Conservation (phyloP, 2,113 vertebrate genomes). For the Muntiacus muntjak region DNA sequence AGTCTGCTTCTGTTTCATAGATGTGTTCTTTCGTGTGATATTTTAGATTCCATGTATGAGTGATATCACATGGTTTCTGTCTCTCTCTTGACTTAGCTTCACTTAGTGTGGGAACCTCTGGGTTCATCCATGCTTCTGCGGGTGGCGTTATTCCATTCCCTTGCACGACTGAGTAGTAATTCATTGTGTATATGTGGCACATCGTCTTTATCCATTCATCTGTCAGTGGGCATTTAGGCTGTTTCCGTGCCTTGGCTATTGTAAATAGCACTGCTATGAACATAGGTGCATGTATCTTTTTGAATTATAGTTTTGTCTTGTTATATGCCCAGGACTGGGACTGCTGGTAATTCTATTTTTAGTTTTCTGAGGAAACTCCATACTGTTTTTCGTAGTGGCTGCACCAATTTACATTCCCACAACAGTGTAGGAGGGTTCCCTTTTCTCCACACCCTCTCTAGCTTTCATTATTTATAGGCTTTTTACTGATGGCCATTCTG, state of each 20-base stretch:
- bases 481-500: not conserved
- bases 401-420: not conserved
- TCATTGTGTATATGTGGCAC: not conserved
- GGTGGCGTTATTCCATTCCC: not conserved
- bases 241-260: not conserved
- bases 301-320: not conserved
- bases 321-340: not conserved
- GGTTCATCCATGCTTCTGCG: not conserved
- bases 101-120: not conserved
- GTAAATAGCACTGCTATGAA: not conserved
- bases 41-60: not conserved
- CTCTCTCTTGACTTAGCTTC: not conserved
- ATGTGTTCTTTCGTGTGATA: not conserved
- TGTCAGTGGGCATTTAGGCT: not conserved
- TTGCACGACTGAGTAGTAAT: too few relatives aligned
- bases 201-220: not conserved
- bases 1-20: not conserved
- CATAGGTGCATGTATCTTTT: not conserved
- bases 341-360: not conserved
- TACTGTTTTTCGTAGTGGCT: not conserved
- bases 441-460: not conserved
- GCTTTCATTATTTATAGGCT: not conserved
- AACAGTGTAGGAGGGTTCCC: not conserved
- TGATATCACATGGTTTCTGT: accelerated
- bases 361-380: not conserved